phyloP scores from a whole-genome alignment of 2,797 vertebrate species.

The Syngnathus rostellatus region DNA sequence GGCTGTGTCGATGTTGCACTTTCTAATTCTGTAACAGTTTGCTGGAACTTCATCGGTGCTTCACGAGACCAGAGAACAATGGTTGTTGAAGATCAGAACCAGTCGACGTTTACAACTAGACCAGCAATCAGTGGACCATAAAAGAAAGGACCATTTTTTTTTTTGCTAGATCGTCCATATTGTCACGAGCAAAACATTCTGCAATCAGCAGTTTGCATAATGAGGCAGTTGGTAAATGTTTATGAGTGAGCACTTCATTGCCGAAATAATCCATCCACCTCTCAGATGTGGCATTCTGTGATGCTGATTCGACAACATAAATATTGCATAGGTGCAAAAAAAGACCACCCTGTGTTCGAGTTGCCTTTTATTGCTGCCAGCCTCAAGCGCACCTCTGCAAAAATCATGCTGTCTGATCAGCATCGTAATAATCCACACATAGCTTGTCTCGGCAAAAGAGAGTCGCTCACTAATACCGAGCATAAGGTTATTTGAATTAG shows the following conservation, averaged over 20 bases:
- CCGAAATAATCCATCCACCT: not conserved
- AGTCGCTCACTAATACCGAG: no score
- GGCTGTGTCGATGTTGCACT: conserved; percentile 30
- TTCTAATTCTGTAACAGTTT: conserved; percentile 20
- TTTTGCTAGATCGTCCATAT: not conserved
- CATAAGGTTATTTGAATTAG: no score
- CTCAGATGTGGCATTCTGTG: not conserved
- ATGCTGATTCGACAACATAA: not conserved
- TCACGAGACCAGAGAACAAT: not conserved
- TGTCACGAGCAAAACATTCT: not conserved
- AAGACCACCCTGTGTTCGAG: no score
- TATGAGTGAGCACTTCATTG: not conserved
- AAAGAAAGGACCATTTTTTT: not conserved
- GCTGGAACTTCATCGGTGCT: not conserved
- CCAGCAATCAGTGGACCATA: not conserved
- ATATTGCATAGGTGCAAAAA: not conserved
- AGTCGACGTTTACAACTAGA: not conserved
- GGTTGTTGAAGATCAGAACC: not conserved
- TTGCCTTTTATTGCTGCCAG: no score
- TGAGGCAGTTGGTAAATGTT: not conserved
- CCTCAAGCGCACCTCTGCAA: no score
- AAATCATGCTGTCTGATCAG: no score
- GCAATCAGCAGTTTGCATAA: not conserved
- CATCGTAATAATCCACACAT: no score
- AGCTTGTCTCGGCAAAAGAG: no score